Percentiles rank a stretch among this genome's conserved stretches.
These are phyloP conservation scores for Scartelaos histophorus DNA, from an alignment of 2,113 vertebrate genomes.

Conservation along the genomic window DNA sequence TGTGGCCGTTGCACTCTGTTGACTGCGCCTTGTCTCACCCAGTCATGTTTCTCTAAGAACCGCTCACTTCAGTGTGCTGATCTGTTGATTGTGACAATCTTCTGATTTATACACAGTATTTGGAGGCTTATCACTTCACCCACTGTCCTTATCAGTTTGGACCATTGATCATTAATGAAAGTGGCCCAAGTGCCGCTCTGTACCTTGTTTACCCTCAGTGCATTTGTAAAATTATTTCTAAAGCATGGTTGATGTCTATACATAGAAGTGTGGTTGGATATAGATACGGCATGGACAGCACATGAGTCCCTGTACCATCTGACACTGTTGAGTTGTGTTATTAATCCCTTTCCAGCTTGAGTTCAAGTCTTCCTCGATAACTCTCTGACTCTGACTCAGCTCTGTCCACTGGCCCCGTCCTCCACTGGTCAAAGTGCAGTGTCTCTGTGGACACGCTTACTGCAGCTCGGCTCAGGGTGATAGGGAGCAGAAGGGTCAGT, in stretches of 20 bases:
- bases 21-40: slow-evolving; percentile 54
- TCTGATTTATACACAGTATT: slow-evolving; percentile 34
- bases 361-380: slow-evolving; percentile 23
- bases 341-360: slow-evolving; percentile 46
- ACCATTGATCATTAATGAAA: slow-evolving; percentile 60
- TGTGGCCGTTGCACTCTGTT: slow-evolving; percentile 56
- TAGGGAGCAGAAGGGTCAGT: slow-evolving; percentile 57
- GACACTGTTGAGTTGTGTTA: slow-evolving; percentile 67
- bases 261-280: slow-evolving; percentile 14
- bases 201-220: slow-evolving; percentile 6
- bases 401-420: slow-evolving; percentile 52
- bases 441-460: slow-evolving; percentile 64
- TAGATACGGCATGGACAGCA: slow-evolving; percentile 45
- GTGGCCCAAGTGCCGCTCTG: slow-evolving; percentile 35
- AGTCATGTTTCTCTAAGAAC: slow-evolving; percentile 30
- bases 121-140: slow-evolving; percentile 23
- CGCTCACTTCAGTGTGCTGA: slow-evolving; percentile 20
- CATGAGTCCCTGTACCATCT: slow-evolving; percentile 60
- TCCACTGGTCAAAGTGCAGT: slow-evolving; percentile 75
- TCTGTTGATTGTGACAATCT: slow-evolving; percentile 30
- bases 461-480: slow-evolving; percentile 39
- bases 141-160: slow-evolving; percentile 36
- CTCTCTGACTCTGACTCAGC: slow-evolving; percentile 22
- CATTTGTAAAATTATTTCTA: background rate
- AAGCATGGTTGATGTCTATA: slow-evolving; percentile 1